Evolutionary conservation across 2,888 invertebrate genomes (phyloP), one percentile per base, ranked within the genome.

Genomic region (Dascillus cervinus): DNA sequence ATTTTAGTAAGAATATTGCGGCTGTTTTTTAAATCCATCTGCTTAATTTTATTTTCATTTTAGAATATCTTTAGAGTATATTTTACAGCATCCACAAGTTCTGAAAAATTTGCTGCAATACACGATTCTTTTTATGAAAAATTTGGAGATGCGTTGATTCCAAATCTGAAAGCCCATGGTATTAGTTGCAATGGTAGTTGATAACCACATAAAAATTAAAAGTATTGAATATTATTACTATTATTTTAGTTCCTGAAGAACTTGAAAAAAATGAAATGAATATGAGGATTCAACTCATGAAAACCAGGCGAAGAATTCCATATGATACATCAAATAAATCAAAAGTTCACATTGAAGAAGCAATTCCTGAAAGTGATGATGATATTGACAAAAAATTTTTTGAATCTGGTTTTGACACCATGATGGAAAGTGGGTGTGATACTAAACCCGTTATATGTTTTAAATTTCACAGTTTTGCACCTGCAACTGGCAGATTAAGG

Each of bases 141-240:
- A 13, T 54, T 56, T 38, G 51, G 45, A 10, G 43, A 49, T 40
- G 31, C 40, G n/a, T 38, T 54, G 13, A 38, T 52, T 12, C 37
- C 52, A 2, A 49, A 51, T 34, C 53, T 48, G 47, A 44, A 35
- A 29, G 37, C 45, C 11, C 2, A 13, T 3, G 9, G 5, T 11
- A 2, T 15, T 11, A 22, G 4, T 12, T 9, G 9, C 13, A 11
- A 26, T 11, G 11, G 13, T 29, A 8, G 32, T 39, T 27, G 17
- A 17, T 6, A 17, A 6, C 17, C 17, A 4, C 17, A 17, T 17
- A 17, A 4, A 17, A 17, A 17, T 17, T 17, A 6, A 17, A 17
- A 17, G n/a, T n/a, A n/a, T n/a, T n/a, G n/a, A n/a, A n/a, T n/a
- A n/a, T n/a, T n/a, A n/a, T n/a, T n/a, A n/a, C n/a, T n/a, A n/a